Evolutionary conservation across 1,140 invertebrate genomes (phyloP).

Genomic region (Lycorma delicatula): DNA sequence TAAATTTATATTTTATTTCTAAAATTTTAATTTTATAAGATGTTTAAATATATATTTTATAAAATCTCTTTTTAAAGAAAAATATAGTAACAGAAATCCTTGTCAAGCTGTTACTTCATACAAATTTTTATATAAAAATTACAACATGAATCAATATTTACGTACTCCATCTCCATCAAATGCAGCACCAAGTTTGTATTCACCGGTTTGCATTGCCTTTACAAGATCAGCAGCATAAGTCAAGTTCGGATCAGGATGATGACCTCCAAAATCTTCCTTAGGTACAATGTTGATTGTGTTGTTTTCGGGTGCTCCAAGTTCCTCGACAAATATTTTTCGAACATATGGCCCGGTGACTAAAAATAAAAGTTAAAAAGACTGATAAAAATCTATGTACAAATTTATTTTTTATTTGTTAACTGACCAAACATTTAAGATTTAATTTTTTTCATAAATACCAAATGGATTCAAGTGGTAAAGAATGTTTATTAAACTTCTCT

Average conservation of each 20-base stretch:
- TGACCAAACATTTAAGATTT: too few species aligned
- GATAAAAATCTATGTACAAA: too few species aligned
- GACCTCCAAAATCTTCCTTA: constrained; percentile 89
- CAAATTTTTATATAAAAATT: constrained; percentile 3
- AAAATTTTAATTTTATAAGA: too few species aligned
- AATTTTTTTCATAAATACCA: too few species aligned
- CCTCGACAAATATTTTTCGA: constrained; percentile 75
- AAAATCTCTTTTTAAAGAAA: background rate
- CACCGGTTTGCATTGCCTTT: constrained; percentile 61
- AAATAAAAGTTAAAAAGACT: constrained; percentile 30
- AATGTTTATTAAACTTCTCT: too few species aligned
- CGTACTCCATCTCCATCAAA: constrained; percentile 95
- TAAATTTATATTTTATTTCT: too few species aligned
- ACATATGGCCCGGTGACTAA: constrained; percentile 95
- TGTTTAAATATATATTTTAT: background rate
- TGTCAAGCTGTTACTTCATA: background rate
- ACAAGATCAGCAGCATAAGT: constrained; percentile 91
- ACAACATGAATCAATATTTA: constrained; percentile 11
- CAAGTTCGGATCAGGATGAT: constrained; percentile 97
- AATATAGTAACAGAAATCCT: background rate
- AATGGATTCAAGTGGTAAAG: too few species aligned
- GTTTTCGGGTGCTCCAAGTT: constrained; percentile 62
- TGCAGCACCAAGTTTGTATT: constrained; percentile 91
- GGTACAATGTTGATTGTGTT: constrained; percentile 52
- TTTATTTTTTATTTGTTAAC: too few species aligned